phyloP scores from a whole-genome alignment of 2,113 vertebrate genomes.

The Paramormyrops kingsleyae region DNA sequence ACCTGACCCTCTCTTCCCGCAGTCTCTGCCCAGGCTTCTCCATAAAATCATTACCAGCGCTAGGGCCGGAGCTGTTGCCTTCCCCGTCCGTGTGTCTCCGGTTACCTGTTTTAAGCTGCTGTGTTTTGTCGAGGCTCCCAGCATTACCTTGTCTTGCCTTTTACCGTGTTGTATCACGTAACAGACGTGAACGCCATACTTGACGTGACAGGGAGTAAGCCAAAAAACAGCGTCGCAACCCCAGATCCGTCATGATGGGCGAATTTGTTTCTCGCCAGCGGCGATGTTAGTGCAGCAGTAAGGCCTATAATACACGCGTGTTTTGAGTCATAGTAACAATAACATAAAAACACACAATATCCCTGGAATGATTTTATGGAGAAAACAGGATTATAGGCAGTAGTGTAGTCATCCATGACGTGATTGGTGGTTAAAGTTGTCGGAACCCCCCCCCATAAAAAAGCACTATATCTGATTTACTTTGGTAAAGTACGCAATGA shows the following conservation, averaged over 20 bases:
- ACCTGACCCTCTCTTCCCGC: neutral
- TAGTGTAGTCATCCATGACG: neutral
- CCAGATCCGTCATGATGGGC: neutral
- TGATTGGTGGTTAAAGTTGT: neutral
- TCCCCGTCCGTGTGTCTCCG: neutral
- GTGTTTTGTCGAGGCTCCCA: neutral
- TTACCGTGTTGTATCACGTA: neutral
- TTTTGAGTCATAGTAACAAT: neutral
- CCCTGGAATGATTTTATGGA: neutral
- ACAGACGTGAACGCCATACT: neutral
- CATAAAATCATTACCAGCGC: neutral
- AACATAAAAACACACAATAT: neutral
- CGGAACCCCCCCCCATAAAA: neutral
- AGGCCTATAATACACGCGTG: neutral
- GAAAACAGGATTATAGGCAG: neutral
- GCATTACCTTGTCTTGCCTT: neutral
- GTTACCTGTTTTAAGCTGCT: neutral
- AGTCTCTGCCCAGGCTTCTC: neutral
- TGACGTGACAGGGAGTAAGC: neutral
- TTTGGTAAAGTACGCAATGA: neutral
- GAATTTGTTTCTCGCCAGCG: neutral
- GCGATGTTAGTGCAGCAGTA: neutral
- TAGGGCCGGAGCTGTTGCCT: neutral
- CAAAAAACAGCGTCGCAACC: neutral
- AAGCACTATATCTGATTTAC: neutral